Conservation (phyloP, 2,888 invertebrate species). For the Papilio elwesi region DNA sequence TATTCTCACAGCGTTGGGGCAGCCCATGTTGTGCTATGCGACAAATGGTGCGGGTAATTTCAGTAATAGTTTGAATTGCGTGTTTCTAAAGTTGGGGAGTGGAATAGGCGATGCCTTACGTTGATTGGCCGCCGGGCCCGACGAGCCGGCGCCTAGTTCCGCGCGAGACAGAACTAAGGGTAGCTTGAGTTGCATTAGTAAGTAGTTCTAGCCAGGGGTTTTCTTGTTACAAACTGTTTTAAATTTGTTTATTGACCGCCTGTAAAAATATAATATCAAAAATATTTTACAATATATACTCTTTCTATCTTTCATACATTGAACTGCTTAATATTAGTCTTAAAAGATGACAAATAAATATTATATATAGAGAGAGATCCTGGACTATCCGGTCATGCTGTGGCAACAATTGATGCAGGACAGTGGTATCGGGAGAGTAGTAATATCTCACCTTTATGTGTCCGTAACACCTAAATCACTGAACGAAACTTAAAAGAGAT, state of each 20-base stretch:
- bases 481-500: too few relatives aligned
- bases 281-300: neutral
- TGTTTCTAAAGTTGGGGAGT: slow-evolving; percentile 40
- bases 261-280: slow-evolving; percentile 22
- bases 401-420: too few relatives aligned
- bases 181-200: slow-evolving; percentile 26
- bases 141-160: slow-evolving; percentile 57
- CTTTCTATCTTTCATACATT: neutral
- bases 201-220: slow-evolving; percentile 16
- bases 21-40: slow-evolving; percentile 26
- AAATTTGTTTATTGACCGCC: slow-evolving; percentile 5
- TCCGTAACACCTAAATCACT: too few relatives aligned
- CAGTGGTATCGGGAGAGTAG: too few relatives aligned
- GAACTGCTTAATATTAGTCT: neutral
- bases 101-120: slow-evolving; percentile 50
- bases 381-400: too few relatives aligned
- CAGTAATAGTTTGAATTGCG: slow-evolving; percentile 40
- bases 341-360: too few relatives aligned
- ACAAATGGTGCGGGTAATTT: slow-evolving; percentile 37
- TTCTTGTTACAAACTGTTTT: slow-evolving; percentile 1
- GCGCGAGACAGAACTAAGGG: slow-evolving; percentile 20
- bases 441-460: too few relatives aligned
- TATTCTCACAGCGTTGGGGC: slow-evolving; percentile 13
- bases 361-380: too few relatives aligned
- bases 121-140: slow-evolving; percentile 60